These are phyloP conservation scores for Apis cerana DNA, from an alignment of 1,140 invertebrate genomes.

Conservation along the genomic window DNA sequence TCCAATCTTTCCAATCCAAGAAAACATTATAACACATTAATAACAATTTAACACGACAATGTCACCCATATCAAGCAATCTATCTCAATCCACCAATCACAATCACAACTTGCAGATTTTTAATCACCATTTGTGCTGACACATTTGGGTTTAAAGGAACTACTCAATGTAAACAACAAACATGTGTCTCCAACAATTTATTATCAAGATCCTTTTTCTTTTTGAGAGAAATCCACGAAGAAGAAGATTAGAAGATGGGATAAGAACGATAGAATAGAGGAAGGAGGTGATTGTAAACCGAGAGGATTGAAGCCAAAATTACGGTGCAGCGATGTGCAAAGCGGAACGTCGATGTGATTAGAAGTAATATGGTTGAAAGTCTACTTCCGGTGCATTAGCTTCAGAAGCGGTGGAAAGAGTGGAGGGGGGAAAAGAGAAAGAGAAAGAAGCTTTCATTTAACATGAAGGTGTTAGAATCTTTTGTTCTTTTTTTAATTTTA, in stretches of 20 bases:
- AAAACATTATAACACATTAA: background rate
- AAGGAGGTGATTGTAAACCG: constrained; percentile 3
- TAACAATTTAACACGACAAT: background rate
- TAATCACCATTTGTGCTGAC: background rate
- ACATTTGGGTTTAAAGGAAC: no score
- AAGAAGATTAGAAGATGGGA: background rate
- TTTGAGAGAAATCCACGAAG: background rate
- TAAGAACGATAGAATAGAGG: background rate
- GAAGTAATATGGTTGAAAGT: constrained; percentile 71
- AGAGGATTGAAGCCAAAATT: constrained; percentile 37
- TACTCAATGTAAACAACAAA: background rate
- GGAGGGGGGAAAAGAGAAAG: background rate
- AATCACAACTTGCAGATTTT: background rate
- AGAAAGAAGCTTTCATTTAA: constrained; percentile 7
- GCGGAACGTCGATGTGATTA: constrained; percentile 66
- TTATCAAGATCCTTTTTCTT: background rate
- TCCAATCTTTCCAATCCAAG: background rate
- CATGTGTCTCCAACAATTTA: background rate
- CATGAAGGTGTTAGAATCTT: background rate
- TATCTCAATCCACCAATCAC: background rate
- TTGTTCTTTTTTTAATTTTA: no score
- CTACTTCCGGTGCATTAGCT: constrained; percentile 71
- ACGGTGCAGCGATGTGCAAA: constrained; percentile 16
- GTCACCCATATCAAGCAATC: background rate
- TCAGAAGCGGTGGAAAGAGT: constrained; percentile 19